These are phyloP conservation scores for Oceanites oceanicus DNA, from an alignment of 2,113 vertebrate species.

Conservation along the genomic window DNA sequence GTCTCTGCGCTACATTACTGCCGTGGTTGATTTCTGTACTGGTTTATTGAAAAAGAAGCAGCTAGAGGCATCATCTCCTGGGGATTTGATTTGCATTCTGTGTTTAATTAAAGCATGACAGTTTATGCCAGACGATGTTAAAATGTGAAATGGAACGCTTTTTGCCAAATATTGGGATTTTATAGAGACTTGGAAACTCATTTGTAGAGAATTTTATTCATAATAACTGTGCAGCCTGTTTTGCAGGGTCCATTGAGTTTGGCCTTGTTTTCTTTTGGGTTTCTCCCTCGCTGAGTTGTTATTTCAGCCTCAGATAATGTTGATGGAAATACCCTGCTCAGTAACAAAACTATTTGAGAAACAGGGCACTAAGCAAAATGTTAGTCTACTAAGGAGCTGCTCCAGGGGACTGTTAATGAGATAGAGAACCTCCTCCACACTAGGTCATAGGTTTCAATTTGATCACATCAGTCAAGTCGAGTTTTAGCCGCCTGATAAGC, in stretches of 20 bases:
- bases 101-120: slow-evolving; percentile 39
- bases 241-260: background rate
- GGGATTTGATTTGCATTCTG: slow-evolving; percentile 4
- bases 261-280: background rate
- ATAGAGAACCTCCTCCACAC: background rate
- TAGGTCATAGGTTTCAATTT: background rate
- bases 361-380: background rate
- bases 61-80: background rate
- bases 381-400: background rate
- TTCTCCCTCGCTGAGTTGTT: background rate
- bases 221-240: background rate
- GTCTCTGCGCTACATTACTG: background rate
- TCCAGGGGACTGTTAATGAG: background rate
- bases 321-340: background rate
- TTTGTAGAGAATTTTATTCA: background rate
- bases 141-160: background rate
- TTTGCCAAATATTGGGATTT: slow-evolving; percentile 51
- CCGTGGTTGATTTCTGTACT: background rate
- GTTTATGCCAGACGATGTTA: slow-evolving; percentile 18
- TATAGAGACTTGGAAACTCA: background rate
- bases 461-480: background rate
- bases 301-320: background rate
- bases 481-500: background rate
- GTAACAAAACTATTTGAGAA: background rate
- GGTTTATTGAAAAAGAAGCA: background rate